Evolutionary conservation across 2,888 invertebrate species (phyloP), one percentile per base, ranked within the genome.

Genomic region (Pachydiplax longipennis): DNA sequence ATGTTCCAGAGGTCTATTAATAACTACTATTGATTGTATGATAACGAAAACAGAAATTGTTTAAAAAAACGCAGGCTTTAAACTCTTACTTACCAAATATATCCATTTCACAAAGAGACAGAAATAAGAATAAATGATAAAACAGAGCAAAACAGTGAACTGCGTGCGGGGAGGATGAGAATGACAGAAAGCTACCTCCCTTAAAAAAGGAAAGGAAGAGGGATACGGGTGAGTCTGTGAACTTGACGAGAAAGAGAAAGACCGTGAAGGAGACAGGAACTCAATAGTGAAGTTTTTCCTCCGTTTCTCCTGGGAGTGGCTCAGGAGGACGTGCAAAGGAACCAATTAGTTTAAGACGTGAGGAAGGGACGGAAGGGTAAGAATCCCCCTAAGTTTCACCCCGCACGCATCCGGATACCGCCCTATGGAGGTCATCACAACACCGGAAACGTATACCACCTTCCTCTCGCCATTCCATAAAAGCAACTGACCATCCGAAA

Each of bases 281-380:
- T 82, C 44, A 48, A 82, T 82, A 82, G 40, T 48, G 82, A 82
- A 82, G 48, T 22, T 15, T 82, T 82, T 81, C 44, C 44, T 82
- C 81, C 81, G 13, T 12, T 48, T 22, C 81, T 13, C 40, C 18
- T 15, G 81, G 48, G 48, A 13, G 82, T 44, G 48, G 81, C 81
- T 81, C n/a, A 31, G 40, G 12, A 48, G 12, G 25, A 48, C 82
- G 82, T 82, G 82, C 48, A 15, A 82, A 82, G 48, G 82, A 25
- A 82, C 82, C 82, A 82, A 82, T 82, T 82, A 82, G 44, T 44
- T 82, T 82, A n/a, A 44, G 48, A n/a, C 25, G 82, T n/a, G 82
- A 25, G n/a, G 18, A 12, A 12, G 25, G 31, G 18, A n/a, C 22
- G 25, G 31, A 73, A 31, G 81, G 81, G 81, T 31, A 13, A 10